phyloP scores from a whole-genome alignment of 2,888 invertebrate genomes.

The Dascillus cervinus region DNA sequence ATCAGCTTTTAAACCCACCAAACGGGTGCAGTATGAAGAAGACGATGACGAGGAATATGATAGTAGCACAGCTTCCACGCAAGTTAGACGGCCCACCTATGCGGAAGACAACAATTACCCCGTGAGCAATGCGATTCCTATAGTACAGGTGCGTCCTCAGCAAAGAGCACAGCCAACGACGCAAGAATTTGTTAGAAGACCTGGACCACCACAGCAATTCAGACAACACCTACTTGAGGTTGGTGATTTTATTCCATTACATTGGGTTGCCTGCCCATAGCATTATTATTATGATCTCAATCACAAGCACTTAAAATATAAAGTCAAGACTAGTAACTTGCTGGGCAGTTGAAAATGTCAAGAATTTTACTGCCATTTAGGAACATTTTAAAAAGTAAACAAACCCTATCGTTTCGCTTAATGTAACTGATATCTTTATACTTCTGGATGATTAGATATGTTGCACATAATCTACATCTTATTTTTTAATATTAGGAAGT shows the following conservation, averaged over 20 bases:
- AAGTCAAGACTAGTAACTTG: too few species aligned
- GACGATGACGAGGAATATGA: slow-evolving; percentile 17
- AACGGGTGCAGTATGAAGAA: slow-evolving; percentile 13
- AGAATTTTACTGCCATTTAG: too few species aligned
- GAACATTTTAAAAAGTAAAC: too few species aligned
- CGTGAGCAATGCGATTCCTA: slow-evolving; percentile 23
- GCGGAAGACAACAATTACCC: slow-evolving; percentile 24
- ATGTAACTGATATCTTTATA: too few species aligned
- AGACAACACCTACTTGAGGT: slow-evolving; percentile 18
- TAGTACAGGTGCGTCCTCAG: slow-evolving; percentile 23
- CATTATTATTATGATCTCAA: too few species aligned
- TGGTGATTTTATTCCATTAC: too few species aligned
- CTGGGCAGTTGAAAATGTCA: too few species aligned
- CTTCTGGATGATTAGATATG: too few species aligned
- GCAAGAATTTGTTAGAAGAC: slow-evolving; percentile 8
- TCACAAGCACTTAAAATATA: too few species aligned
- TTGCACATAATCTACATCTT: too few species aligned
- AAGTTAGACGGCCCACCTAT: slow-evolving; percentile 21
- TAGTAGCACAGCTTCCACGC: slow-evolving; percentile 16
- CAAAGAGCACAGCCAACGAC: slow-evolving; percentile 13
- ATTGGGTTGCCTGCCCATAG: too few species aligned
- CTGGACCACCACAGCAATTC: slow-evolving; percentile 12
- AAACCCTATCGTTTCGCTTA: too few species aligned
- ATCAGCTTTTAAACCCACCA: slow-evolving; percentile 15
- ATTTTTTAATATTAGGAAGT: slow-evolving; percentile 32